Evolutionary conservation across 2,888 invertebrate genomes (phyloP).

Genomic region (Noctua pronuba): DNA sequence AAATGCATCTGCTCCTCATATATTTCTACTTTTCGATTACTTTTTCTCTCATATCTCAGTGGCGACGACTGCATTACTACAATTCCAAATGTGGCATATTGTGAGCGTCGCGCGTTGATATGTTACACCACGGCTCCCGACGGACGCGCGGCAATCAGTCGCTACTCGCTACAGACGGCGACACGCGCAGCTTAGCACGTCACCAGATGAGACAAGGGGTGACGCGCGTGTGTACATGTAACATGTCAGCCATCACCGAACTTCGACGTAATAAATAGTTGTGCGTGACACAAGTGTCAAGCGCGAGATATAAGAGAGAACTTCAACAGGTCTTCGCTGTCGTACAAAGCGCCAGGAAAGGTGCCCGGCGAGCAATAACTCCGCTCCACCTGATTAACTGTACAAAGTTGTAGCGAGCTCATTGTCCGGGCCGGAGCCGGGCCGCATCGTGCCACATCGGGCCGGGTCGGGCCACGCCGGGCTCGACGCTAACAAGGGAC

Average conservation of each 20-base stretch:
- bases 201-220: slow-evolving; percentile 9
- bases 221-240: background rate
- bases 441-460: slow-evolving; percentile 10
- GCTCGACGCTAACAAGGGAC: slow-evolving; percentile 66
- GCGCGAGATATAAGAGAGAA: background rate
- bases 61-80: slow-evolving; percentile 34
- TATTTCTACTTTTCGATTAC: slow-evolving; percentile 67
- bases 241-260: background rate
- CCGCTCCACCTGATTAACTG: slow-evolving; percentile 69
- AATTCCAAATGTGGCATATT: slow-evolving; percentile 11
- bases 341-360: slow-evolving; percentile 5
- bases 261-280: background rate
- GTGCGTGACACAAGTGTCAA: slow-evolving; percentile 6
- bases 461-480: slow-evolving; percentile 26
- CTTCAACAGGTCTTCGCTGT: slow-evolving; percentile 27
- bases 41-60: slow-evolving; percentile 65
- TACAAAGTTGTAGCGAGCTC: slow-evolving; percentile 62
- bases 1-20: slow-evolving; percentile 76
- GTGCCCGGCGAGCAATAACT: slow-evolving; percentile 62
- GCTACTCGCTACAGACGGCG: slow-evolving; percentile 2
- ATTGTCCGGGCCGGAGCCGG: slow-evolving; percentile 50
- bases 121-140: slow-evolving; percentile 26
- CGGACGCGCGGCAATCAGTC: slow-evolving; percentile 17
- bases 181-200: slow-evolving; percentile 6
- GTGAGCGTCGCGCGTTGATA: slow-evolving; percentile 36